Conservation (phyloP, 2,797 vertebrate species). For the Tiaroga cobitis region DNA sequence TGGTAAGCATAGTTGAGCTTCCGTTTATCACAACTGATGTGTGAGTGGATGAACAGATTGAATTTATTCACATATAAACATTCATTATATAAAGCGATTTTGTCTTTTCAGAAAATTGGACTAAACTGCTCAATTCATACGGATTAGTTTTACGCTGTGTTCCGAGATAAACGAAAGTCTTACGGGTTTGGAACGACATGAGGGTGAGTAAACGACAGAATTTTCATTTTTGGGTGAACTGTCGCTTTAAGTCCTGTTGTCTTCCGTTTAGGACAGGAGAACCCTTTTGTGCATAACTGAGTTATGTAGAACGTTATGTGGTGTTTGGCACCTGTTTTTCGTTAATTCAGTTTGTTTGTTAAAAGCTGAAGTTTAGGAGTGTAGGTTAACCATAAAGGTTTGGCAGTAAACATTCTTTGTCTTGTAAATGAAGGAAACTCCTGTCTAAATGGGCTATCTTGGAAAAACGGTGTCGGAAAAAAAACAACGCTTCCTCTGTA, state of each 20-base stretch:
- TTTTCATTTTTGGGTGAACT: too few species aligned
- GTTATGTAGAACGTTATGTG: background rate
- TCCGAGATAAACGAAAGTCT: too few species aligned
- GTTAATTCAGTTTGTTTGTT: background rate
- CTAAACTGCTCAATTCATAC: too few species aligned
- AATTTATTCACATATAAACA: too few species aligned
- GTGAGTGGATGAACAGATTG: too few species aligned
- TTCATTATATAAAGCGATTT: too few species aligned
- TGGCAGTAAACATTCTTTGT: conserved; percentile 35
- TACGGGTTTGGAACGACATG: too few species aligned
- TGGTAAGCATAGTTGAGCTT: too few species aligned
- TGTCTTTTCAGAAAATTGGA: too few species aligned
- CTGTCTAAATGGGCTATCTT: conserved; percentile 2
- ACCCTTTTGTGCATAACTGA: background rate
- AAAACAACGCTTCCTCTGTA: background rate
- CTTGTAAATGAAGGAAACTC: conserved; percentile 33
- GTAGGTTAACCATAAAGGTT: conserved; percentile 2
- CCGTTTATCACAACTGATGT: too few species aligned
- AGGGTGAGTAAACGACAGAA: too few species aligned
- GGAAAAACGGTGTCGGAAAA: background rate
- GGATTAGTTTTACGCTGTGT: too few species aligned
- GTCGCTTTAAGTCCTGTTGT: conserved; percentile 3
- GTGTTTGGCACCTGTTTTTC: background rate
- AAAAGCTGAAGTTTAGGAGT: conserved; percentile 8
- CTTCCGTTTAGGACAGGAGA: conserved; percentile 13